Evolutionary conservation across 2,113 vertebrate species (phyloP).

Genomic region (Urocynchramus pylzowi): DNA sequence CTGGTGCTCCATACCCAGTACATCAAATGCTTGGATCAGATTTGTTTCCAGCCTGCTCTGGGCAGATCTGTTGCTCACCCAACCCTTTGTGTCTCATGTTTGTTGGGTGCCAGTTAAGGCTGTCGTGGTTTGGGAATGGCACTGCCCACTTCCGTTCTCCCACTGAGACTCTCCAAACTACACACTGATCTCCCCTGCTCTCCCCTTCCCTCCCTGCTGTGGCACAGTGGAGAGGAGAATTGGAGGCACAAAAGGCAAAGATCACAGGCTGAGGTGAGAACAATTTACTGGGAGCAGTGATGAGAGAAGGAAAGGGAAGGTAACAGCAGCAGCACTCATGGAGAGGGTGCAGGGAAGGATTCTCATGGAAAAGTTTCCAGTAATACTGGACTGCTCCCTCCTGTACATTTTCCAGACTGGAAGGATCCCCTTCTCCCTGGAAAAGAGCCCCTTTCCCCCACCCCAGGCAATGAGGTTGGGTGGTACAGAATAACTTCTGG

Average conservation of each 20-base stretch:
- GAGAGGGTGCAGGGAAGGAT: background rate
- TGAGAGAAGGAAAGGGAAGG: background rate
- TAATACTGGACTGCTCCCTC: background rate
- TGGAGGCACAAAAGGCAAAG: background rate
- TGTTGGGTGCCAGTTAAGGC: background rate
- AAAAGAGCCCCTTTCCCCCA: background rate
- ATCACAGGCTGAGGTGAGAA: background rate
- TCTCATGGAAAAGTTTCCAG: background rate
- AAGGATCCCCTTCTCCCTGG: background rate
- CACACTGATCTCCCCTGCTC: too few species aligned
- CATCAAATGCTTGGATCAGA: background rate
- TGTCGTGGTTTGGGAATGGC: background rate
- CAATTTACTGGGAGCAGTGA: background rate
- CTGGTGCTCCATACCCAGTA: background rate
- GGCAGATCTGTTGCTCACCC: background rate
- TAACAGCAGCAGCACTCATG: background rate
- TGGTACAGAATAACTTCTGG: background rate
- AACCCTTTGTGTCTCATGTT: accelerated
- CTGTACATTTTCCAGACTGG: background rate
- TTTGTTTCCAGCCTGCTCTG: background rate
- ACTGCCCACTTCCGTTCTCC: background rate
- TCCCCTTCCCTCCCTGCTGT: background rate
- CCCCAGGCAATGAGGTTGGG: background rate
- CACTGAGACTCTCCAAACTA: background rate
- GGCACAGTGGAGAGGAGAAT: background rate